Conservation (phyloP, 2,113 vertebrate species). For the Lamprotornis superbus region DNA sequence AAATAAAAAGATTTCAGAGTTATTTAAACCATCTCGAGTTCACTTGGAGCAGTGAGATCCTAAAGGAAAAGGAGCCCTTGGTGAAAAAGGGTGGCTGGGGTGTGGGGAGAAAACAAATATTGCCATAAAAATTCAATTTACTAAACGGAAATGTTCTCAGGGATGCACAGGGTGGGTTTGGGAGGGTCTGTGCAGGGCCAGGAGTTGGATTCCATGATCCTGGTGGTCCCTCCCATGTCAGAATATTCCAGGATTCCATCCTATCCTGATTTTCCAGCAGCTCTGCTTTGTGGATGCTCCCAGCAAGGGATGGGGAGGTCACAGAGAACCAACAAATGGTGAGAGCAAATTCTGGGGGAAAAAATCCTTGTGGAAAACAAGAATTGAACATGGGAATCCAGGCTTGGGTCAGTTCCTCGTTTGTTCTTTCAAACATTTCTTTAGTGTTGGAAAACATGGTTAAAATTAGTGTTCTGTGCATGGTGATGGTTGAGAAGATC, state of each 20-base stretch:
- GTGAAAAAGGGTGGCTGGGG: neutral
- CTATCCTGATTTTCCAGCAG: neutral
- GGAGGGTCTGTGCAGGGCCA: neutral
- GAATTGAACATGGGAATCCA: neutral
- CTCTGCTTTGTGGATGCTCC: conserved; percentile 46
- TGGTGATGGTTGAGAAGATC: neutral
- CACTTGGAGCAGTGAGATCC: neutral
- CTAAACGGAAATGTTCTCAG: neutral
- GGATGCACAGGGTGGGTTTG: neutral
- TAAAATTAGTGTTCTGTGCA: neutral
- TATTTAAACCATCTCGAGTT: neutral
- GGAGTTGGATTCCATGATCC: neutral
- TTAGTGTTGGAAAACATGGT: neutral
- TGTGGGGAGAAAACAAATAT: neutral
- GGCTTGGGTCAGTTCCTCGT: neutral
- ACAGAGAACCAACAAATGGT: conserved; percentile 17
- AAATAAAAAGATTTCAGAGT: neutral
- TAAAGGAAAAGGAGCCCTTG: neutral
- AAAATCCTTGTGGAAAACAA: neutral
- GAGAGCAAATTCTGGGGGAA: neutral
- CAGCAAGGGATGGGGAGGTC: neutral
- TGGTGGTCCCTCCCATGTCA: neutral
- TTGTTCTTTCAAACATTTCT: neutral
- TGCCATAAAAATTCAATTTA: neutral
- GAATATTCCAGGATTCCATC: neutral